Conservation (phyloP, 2,113 vertebrate species). For the Orcinus orca region DNA sequence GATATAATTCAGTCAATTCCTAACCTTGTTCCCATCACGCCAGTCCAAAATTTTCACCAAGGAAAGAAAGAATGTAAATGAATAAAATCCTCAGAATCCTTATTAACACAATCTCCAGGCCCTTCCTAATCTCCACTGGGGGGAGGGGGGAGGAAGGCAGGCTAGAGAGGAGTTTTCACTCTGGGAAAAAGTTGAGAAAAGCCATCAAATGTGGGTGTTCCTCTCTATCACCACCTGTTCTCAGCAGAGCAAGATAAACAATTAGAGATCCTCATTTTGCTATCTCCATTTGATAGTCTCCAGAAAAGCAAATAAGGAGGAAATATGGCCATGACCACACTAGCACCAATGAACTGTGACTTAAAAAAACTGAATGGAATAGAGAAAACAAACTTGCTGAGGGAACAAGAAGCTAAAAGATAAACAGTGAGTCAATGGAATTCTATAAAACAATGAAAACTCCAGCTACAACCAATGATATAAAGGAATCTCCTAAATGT, state of each 20-base stretch:
- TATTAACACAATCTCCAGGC: neutral
- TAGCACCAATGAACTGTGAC: neutral
- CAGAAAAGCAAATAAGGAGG: neutral
- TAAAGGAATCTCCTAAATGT: neutral
- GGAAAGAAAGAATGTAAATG: neutral
- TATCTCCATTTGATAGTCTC: neutral
- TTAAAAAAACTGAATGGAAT: neutral
- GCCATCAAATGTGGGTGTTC: neutral
- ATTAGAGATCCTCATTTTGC: neutral
- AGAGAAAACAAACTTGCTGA: neutral
- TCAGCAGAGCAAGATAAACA: neutral
- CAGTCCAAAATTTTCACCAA: neutral
- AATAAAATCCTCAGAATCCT: neutral
- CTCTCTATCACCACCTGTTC: neutral
- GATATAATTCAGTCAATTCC: neutral
- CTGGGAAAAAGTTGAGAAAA: neutral
- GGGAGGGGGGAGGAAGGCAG: neutral
- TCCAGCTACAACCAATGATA: neutral
- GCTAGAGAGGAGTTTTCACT: neutral
- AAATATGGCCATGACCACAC: neutral
- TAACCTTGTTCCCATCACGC: neutral
- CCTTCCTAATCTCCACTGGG: neutral
- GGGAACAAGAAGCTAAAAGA: neutral
- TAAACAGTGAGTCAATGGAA: neutral
- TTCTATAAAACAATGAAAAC: neutral